A percentile compares a stretch with the other conserved stretches of the same genome.
These are phyloP conservation scores for Pimpla rufipes DNA, from an alignment of 2,888 invertebrate species.

Conservation along the genomic window DNA sequence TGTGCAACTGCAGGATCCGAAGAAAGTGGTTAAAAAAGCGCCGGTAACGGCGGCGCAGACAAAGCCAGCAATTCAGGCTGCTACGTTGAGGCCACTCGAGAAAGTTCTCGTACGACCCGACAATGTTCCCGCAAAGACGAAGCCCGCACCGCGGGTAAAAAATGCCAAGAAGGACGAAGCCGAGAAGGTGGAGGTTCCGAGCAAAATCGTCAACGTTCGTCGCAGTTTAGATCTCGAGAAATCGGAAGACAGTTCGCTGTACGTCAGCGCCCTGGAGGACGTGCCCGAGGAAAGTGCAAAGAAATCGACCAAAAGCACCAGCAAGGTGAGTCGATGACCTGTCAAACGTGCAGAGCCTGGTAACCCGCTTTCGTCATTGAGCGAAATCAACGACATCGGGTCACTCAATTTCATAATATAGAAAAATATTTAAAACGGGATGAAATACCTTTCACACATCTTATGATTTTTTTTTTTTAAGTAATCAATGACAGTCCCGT, in stretches of 20 bases:
- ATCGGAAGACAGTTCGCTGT: conserved; percentile 90
- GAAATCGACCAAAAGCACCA: conserved; percentile 63
- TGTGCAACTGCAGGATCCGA: conserved; percentile 78
- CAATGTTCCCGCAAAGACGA: conserved; percentile 71
- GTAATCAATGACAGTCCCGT: no score
- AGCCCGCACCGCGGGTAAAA: conserved; percentile 73
- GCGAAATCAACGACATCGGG: no score
- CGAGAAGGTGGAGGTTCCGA: conserved; percentile 65
- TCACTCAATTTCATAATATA: no score
- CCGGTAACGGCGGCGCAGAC: conserved; percentile 61
- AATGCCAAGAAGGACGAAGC: conserved; percentile 76
- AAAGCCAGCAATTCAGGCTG: conserved; percentile 70
- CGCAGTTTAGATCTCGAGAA: conserved; percentile 88
- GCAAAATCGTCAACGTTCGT: conserved; percentile 76
- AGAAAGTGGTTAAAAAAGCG: conserved; percentile 77
- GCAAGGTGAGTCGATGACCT: conserved; percentile 81
- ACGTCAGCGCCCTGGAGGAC: conserved; percentile 92
- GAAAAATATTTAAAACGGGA: not conserved
- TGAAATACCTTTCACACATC: no score
- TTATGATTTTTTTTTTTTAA: no score
- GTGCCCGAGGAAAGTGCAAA: conserved; percentile 82
- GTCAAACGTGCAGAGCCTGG: not conserved
- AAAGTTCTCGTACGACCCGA: conserved; percentile 76
- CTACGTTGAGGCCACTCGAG: conserved; percentile 73
- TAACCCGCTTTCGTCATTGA: no score